phyloP scores from a whole-genome alignment of 2,113 vertebrate genomes.

The Plestiodon gilberti region DNA sequence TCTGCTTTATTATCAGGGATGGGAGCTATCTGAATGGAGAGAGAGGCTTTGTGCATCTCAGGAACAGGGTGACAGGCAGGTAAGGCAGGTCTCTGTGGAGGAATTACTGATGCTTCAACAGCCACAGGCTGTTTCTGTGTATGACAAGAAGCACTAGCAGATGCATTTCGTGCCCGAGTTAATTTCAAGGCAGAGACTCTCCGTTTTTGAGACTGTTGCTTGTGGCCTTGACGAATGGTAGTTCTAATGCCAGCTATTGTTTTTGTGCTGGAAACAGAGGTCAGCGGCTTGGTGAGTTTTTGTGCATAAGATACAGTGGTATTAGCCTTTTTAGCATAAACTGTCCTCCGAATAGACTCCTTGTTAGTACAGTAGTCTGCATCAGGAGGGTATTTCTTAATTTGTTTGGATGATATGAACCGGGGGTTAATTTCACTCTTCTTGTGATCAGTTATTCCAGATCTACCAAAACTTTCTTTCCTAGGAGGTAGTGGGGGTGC shows the following conservation, averaged over 20 bases:
- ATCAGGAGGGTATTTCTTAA: constrained; percentile 39
- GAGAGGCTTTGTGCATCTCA: constrained; percentile 80
- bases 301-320: constrained; percentile 79
- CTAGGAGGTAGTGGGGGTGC: constrained; percentile 84
- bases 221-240: constrained; percentile 72
- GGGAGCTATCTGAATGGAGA: constrained; percentile 84
- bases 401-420: constrained; percentile 54
- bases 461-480: constrained; percentile 84
- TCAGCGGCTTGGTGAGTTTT: constrained; percentile 72
- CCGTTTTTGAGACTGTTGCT: constrained; percentile 78
- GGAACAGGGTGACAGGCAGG: constrained; percentile 65
- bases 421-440: constrained; percentile 62
- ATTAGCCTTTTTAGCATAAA: constrained; percentile 80
- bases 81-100: constrained; percentile 61
- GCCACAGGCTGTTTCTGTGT: constrained; percentile 51
- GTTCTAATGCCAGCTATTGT: constrained; percentile 57
- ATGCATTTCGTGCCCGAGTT: constrained; percentile 73
- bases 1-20: constrained; percentile 70
- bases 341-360: constrained; percentile 69
- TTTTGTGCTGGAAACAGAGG: constrained; percentile 47
- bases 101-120: constrained; percentile 48
- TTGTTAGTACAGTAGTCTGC: constrained; percentile 64
- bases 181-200: constrained; percentile 88
- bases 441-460: constrained; percentile 65
- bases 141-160: constrained; percentile 32